A percentile compares a stretch with the other conserved stretches of the same genome.
phyloP scores from a whole-genome alignment of 64 coral and sea anemone species.

The Orbicella faveolata region DNA sequence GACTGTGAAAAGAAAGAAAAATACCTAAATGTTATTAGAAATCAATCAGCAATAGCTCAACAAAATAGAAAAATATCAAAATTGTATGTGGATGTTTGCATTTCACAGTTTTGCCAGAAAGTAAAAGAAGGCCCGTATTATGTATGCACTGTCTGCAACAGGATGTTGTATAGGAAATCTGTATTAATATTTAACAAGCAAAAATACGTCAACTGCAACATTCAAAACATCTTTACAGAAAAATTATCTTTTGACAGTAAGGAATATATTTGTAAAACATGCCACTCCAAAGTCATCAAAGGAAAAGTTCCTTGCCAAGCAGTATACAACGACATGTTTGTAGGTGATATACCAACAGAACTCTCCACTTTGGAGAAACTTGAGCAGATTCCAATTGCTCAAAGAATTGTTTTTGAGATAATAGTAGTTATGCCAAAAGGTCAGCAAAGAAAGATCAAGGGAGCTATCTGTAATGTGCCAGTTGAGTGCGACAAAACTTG shows the following conservation, averaged over 20 bases:
- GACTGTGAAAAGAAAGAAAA: no score
- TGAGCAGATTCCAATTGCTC: slow-evolving; percentile 52
- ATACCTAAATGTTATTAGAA: no score
- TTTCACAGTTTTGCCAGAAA: slow-evolving; percentile 56
- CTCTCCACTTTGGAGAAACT: slow-evolving; percentile 66
- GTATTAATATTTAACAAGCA: slow-evolving; percentile 48
- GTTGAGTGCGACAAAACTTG: slow-evolving; percentile 60
- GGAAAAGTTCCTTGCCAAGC: slow-evolving; percentile 63
- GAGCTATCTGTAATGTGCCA: no score
- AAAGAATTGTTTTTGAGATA: slow-evolving; percentile 54
- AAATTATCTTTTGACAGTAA: slow-evolving; percentile 68
- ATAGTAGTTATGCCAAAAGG: no score
- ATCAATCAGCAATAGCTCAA: no score
- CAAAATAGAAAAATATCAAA: slow-evolving; percentile 3
- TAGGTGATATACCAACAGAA: slow-evolving; percentile 73
- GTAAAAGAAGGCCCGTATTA: slow-evolving; percentile 33
- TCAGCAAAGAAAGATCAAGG: no score
- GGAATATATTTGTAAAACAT: slow-evolving; percentile 53
- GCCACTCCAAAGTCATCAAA: slow-evolving; percentile 2
- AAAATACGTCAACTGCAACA: slow-evolving; percentile 41
- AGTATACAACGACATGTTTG: slow-evolving; percentile 55
- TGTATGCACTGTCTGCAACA: slow-evolving; percentile 47
- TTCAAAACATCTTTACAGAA: slow-evolving; percentile 51
- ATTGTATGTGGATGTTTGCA: slow-evolving; percentile 33
- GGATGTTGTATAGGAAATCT: slow-evolving; percentile 49